phyloP scores from a whole-genome alignment of 2,888 invertebrate species.

The Acanthoscelides obtectus region DNA sequence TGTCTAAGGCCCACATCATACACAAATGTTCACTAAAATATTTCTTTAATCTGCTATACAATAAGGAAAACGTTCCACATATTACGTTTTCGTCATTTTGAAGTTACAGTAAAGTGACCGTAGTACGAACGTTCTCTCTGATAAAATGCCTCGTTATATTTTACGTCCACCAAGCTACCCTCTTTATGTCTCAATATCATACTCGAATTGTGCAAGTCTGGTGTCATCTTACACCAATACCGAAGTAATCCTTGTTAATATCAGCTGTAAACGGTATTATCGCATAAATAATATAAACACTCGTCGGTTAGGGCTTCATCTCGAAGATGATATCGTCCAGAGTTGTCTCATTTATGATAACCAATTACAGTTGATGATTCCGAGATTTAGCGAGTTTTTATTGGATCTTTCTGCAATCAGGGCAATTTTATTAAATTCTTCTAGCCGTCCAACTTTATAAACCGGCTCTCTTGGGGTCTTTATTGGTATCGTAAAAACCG shows the following conservation, averaged over 20 bases:
- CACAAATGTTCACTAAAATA: too few relatives aligned
- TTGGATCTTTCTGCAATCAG: conserved; percentile 21
- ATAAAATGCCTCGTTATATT: not conserved
- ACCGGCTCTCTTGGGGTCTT: conserved; percentile 14
- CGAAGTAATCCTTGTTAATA: not conserved
- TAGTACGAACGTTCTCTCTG: not conserved
- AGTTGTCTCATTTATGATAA: conserved; percentile 36
- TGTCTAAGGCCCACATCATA: too few relatives aligned
- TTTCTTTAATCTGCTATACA: too few relatives aligned
- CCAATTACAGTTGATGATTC: conserved; percentile 47
- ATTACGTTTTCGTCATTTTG: too few relatives aligned
- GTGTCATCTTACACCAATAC: not conserved
- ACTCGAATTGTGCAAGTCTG: not conserved
- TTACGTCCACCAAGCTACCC: not conserved
- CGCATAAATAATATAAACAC: conserved; percentile 44
- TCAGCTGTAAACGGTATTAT: conserved; percentile 25
- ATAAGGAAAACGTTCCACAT: too few relatives aligned
- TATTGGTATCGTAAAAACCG: conserved; percentile 28
- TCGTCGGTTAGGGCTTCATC: conserved; percentile 37
- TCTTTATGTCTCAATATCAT: not conserved
- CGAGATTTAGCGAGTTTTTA: conserved; percentile 42
- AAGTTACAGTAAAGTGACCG: too few relatives aligned
- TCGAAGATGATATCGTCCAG: conserved; percentile 25
- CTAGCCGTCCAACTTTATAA: conserved; percentile 15
- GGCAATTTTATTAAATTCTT: conserved; percentile 22